Base-by-base conservation (phyloP, 2,888 invertebrate species). In the Mimas tiliae region DNA sequence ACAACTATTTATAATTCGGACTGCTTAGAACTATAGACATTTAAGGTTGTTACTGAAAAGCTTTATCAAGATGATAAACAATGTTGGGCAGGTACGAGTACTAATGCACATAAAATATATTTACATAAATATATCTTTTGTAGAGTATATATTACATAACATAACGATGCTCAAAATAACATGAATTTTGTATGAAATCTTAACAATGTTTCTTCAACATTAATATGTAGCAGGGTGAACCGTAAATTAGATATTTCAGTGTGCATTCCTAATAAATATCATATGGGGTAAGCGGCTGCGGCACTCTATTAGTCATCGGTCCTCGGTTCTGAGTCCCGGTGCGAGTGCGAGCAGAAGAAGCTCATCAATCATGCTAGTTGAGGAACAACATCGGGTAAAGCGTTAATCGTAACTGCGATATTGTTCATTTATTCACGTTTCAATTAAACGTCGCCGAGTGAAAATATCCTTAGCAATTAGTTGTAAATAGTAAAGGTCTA, bases 291-390 rank as follows among this genome's bases (percentile, higher is more conserved):
- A 52, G n/a, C 85, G 83, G 85, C 86, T 50, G n/a, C 85, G 83
- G 85, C 86, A 86, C 88, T 84, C 89, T 88, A 91, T 91, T 89
- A 88, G 84, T 93, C 91, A 91, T 85, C 80, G 84, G 81, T 70
- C 68, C 50, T 47, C 79, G 79, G 74, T 77, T 74, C 38, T 34
- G 51, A n/a, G 27, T 6, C 19, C 27, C 42, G 64, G 33, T 48
- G 33, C 74, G 74, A 65, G 67, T 63, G 66, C 50, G 63, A 62
- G 68, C 69, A 50, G 48, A 48, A 48, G 69, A 48, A 48, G 69
- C 78, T 88, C 91, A 93, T 93, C 91, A 90, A 91, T 91, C 91
- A 91, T 88, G 69, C 75, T 68, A 73, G 73, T 69, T 73, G 71
- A 68, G 70, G 72, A 74, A 73, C 74, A 72, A 74, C 71, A 70